Percentiles rank a stretch among this genome's conserved stretches.
Evolutionary conservation across 2,797 vertebrate genomes (phyloP).

Genomic region (Leptoclinus maculatus): DNA sequence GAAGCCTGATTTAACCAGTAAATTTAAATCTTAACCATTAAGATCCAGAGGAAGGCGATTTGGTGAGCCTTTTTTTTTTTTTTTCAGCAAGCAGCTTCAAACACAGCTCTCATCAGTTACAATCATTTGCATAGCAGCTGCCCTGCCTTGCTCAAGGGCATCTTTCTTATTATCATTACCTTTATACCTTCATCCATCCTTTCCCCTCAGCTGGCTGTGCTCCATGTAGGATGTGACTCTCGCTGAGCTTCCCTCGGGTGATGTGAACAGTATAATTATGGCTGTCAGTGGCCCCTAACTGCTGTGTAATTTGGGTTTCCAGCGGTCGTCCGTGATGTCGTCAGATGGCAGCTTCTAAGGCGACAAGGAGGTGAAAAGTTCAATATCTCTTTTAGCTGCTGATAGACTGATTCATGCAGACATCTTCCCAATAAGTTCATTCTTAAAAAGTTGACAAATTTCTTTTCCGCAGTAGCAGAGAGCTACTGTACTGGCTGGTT

Average conservation of each 20-base stretch:
- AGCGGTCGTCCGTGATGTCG: constrained; percentile 70
- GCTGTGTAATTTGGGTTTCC: constrained; percentile 84
- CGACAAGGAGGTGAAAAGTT: constrained; percentile 80
- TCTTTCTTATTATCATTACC: constrained; percentile 3
- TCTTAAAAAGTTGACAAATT: constrained; percentile 33
- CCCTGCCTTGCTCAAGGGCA: constrained; percentile 8
- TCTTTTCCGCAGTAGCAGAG: constrained; percentile 11
- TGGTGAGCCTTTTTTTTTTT: constrained; percentile 4
- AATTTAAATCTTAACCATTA: constrained; percentile 20
- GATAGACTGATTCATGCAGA: constrained; percentile 45
- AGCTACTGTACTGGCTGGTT: constrained; percentile 28
- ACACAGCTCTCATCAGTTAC: background rate
- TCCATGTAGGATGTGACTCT: constrained; percentile 69
- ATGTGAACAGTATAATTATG: constrained; percentile 82
- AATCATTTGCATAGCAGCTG: constrained; percentile 17
- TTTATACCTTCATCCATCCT: constrained; percentile 61
- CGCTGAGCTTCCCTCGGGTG: constrained; percentile 75
- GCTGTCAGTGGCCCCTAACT: constrained; percentile 77
- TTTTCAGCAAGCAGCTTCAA: background rate
- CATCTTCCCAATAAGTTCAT: constrained; percentile 16
- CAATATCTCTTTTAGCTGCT: constrained; percentile 67
- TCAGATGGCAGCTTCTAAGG: constrained; percentile 76
- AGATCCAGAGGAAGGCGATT: background rate
- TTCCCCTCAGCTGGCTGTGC: constrained; percentile 57
- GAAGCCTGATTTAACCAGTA: constrained; percentile 12